A percentile compares a stretch with the other conserved stretches of the same genome.
These are phyloP conservation scores for Champsocephalus esox DNA, from an alignment of 2,797 vertebrate species.

Conservation along the genomic window DNA sequence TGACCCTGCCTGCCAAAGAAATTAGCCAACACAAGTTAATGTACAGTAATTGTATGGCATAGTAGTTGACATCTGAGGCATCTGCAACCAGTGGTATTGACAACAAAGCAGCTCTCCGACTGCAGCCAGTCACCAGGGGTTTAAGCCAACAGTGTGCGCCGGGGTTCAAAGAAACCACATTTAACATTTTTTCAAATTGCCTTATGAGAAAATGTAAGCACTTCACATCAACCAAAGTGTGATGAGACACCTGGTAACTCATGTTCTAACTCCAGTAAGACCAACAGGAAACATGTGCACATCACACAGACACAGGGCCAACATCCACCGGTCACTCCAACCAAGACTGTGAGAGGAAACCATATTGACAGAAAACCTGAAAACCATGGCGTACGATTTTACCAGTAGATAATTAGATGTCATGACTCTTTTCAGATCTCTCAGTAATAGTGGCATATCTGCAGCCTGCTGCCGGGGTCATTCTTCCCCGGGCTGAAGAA, in stretches of 20 bases:
- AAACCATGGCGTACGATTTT: constrained; percentile 2
- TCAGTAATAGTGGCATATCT: constrained; percentile 89
- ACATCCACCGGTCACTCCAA: constrained; percentile 1
- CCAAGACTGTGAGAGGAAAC: constrained; percentile 19
- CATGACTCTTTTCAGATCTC: neutral
- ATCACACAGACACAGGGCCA: constrained; percentile 8
- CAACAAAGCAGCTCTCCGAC: constrained; percentile 53
- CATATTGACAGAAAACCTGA: constrained; percentile 17
- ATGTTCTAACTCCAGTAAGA: constrained; percentile 22
- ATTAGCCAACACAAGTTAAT: constrained; percentile 9
- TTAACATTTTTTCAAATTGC: constrained; percentile 17
- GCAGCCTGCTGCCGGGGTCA: constrained; percentile 84
- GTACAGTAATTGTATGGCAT: constrained; percentile 33
- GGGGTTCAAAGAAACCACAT: constrained; percentile 32
- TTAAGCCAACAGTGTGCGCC: constrained; percentile 67
- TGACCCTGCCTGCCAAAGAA: constrained; percentile 8
- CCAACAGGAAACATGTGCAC: constrained; percentile 36
- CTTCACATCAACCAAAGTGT: constrained; percentile 10
- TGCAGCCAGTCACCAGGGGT: constrained; percentile 20
- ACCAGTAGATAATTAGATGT: neutral
- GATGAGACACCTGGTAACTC: constrained; percentile 5
- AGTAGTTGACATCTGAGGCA: constrained; percentile 5
- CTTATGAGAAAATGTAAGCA: constrained; percentile 3
- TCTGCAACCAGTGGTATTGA: constrained; percentile 59
- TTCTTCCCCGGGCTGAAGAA: constrained; percentile 89